Evolutionary conservation across 1,140 invertebrate species (phyloP), one percentile per base, ranked within the genome.

Genomic region (Euwallacea fornicatus): DNA sequence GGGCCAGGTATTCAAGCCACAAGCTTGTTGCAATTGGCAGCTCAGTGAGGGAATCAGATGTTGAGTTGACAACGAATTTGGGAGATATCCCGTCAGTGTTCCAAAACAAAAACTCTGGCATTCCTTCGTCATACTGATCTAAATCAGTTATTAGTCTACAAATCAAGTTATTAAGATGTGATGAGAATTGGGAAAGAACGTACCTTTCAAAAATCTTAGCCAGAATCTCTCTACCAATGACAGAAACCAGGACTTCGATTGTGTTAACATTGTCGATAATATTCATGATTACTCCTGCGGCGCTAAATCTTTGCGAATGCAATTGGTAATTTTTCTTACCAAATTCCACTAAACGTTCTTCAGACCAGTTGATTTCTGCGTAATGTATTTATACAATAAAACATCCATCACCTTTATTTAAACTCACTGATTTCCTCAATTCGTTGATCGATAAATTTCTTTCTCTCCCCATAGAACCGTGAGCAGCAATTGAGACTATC

Each of bases 11-110:
- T 68, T 90, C 84, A 67, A 97, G 83, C 95, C 95, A 97, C 21
- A 96, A 83, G 33, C 87, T 87, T 84, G 97, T 95, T 79, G 94
- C 95, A 6, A 87, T 83, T 0, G 93, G 95, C n/a, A 96, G 83
- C 68, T 83, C 84, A 84, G 97, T 95, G 56, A 86, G 86, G 11
- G 94, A 93, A 0, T 94, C 93, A 83, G 97, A 97, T 33, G 21
- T 33, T 33, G 21, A 33, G 0, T 97, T 95, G 85, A 97, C 95
- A 7, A 94, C 88, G 78, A 93, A 89, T 78, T 86, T 88, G 70
- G 87, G 86, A 87, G 73, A 77, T 68, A 70, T 62, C 43, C 75
- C 44, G 33, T 76, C 60, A 7, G 55, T 16, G 59, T 75, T 76
- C 76, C 77, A 80, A 44, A 81, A 13, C 58, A 81, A 74, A 16